Evolutionary conservation across 2,797 vertebrate genomes (phyloP).

Genomic region (Triplophysa yarkandensis): DNA sequence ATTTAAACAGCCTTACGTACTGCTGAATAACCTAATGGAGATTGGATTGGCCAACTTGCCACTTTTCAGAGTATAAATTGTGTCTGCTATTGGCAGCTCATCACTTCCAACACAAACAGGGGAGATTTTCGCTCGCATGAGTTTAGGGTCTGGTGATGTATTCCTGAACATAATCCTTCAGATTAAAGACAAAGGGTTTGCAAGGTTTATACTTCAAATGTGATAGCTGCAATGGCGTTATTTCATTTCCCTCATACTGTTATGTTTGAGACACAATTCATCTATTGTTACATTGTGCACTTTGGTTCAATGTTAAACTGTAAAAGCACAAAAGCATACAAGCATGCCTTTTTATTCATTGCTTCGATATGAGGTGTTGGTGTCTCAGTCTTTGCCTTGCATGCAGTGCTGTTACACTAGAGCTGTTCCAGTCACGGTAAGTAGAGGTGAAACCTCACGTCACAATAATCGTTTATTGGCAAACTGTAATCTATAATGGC

Average conservation of each 20-base stretch:
- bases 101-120: constrained; percentile 22
- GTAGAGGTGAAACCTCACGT: constrained; percentile 61
- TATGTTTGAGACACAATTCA: background rate
- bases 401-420: constrained; percentile 31
- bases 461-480: constrained; percentile 82
- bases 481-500: constrained; percentile 81
- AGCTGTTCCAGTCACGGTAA: constrained; percentile 18
- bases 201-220: background rate
- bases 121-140: constrained; percentile 2
- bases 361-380: background rate
- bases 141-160: background rate
- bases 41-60: constrained; percentile 82
- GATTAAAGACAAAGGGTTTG: background rate
- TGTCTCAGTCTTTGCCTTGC: constrained; percentile 23
- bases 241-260: too few relatives aligned
- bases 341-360: too few relatives aligned
- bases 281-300: background rate
- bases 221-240: too few relatives aligned
- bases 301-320: constrained; percentile 1
- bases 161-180: background rate
- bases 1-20: constrained; percentile 90
- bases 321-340: background rate
- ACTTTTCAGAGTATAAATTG: constrained; percentile 80
- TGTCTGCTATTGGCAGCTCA: constrained; percentile 69
- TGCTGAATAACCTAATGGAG: constrained; percentile 87